phyloP scores from a whole-genome alignment of 2,113 vertebrate genomes.

The Phoxinus phoxinus region DNA sequence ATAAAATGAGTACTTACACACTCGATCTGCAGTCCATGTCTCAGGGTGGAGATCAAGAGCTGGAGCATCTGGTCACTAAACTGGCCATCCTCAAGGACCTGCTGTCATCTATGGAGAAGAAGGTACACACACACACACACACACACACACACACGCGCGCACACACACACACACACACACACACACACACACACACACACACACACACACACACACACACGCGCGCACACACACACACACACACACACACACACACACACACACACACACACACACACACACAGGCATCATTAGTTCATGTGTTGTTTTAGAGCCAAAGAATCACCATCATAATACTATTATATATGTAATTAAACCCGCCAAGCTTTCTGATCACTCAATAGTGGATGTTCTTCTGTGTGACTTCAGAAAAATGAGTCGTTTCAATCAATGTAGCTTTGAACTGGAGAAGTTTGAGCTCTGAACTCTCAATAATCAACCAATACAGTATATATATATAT shows the following conservation, averaged over 20 bases:
- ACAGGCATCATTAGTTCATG: too few relatives aligned
- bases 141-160: conserved; percentile 3
- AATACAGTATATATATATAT: background rate
- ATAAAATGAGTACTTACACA: background rate
- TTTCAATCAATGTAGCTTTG: background rate
- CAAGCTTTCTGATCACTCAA: background rate
- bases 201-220: background rate
- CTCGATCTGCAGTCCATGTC: conserved; percentile 73
- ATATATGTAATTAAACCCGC: too few relatives aligned
- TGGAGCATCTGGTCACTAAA: conserved; percentile 92
- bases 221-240: conserved; percentile 40
- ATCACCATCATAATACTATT: too few relatives aligned
- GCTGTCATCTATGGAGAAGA: conserved; percentile 92
- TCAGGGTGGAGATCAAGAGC: conserved; percentile 90
- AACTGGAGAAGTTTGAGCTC: background rate
- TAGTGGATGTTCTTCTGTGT: background rate
- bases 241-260: conserved; percentile 33
- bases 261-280: background rate
- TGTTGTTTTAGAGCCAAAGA: too few relatives aligned
- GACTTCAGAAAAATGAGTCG: background rate
- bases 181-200: too few relatives aligned
- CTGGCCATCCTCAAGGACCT: conserved; percentile 94
- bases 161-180: background rate
- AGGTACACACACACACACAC: conserved; percentile 75
- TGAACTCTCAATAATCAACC: background rate